A percentile compares a stretch with the other conserved stretches of the same genome.
These are phyloP conservation scores for Tanytarsus gracilentus DNA, from an alignment of 2,888 invertebrate genomes.

Conservation along the genomic window DNA sequence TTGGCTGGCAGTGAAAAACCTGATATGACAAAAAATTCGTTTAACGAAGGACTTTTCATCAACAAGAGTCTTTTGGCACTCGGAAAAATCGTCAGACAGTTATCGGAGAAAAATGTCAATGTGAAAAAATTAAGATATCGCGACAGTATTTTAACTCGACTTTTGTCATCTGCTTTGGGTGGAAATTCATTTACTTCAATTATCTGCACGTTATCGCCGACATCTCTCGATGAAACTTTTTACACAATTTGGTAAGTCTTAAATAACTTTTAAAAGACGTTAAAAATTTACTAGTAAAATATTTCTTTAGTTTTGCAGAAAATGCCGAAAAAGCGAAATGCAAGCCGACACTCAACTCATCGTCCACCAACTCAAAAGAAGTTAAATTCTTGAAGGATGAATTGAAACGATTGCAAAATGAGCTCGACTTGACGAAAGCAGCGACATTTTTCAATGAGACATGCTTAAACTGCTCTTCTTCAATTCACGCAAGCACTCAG, in stretches of 20 bases:
- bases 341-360: background rate
- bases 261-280: no score
- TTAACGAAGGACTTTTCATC: constrained; percentile 75
- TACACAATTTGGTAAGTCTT: constrained; percentile 10
- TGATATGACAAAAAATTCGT: constrained; percentile 63
- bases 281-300: background rate
- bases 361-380: background rate
- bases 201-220: constrained; percentile 75
- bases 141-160: constrained; percentile 76
- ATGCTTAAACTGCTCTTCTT: no score
- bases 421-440: background rate
- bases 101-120: constrained; percentile 53
- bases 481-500: no score
- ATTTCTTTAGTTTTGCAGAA: background rate
- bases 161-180: constrained; percentile 75
- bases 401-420: background rate
- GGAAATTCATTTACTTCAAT: constrained; percentile 83
- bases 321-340: constrained; percentile 15
- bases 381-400: background rate
- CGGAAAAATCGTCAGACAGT: constrained; percentile 69
- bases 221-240: constrained; percentile 63
- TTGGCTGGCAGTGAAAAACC: constrained; percentile 81
- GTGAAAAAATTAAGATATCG: constrained; percentile 54
- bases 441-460: background rate
- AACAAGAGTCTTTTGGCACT: constrained; percentile 68